Evolutionary conservation across 2,113 vertebrate species (phyloP).

Genomic region (Cephalopterus ornatus): DNA sequence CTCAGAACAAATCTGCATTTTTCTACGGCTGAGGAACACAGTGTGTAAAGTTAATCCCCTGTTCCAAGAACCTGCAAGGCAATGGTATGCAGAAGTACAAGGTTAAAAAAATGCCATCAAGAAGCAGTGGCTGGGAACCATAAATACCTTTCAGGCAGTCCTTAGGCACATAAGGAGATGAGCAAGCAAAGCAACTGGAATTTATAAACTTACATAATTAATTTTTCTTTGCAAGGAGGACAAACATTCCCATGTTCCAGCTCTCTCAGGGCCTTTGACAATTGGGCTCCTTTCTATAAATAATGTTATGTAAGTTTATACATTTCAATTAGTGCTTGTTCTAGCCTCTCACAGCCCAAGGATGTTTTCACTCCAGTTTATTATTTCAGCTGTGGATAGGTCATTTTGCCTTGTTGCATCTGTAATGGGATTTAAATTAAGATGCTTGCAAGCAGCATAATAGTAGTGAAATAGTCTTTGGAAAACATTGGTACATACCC

Average conservation of each 20-base stretch:
- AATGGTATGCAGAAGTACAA: not conserved
- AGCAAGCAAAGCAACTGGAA: constrained; percentile 32
- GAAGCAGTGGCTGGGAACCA: not conserved
- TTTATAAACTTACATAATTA: constrained; percentile 47
- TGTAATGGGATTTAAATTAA: constrained; percentile 22
- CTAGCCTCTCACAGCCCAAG: constrained; percentile 1
- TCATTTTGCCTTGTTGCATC: constrained; percentile 5
- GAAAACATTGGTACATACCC: not conserved
- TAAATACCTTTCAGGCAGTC: constrained; percentile 26
- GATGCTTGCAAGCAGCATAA: not conserved
- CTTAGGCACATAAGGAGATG: not conserved
- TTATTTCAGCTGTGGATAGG: constrained; percentile 28
- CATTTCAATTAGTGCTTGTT: constrained; percentile 30
- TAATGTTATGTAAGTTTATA: constrained; percentile 35
- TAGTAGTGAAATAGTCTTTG: not conserved
- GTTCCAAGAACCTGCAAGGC: not conserved
- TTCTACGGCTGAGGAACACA: accelerated
- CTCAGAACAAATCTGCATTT: not conserved
- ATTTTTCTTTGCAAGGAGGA: not conserved
- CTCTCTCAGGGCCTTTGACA: constrained; percentile 20
- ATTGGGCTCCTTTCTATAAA: constrained; percentile 43
- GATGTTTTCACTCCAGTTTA: constrained; percentile 38
- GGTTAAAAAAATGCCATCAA: not conserved
- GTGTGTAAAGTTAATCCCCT: not conserved
- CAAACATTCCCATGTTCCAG: constrained; percentile 32